Percentiles rank a stretch among this genome's conserved stretches.
Evolutionary conservation across 1,140 invertebrate species (phyloP).

Genomic region (Cherax quadricarinatus): DNA sequence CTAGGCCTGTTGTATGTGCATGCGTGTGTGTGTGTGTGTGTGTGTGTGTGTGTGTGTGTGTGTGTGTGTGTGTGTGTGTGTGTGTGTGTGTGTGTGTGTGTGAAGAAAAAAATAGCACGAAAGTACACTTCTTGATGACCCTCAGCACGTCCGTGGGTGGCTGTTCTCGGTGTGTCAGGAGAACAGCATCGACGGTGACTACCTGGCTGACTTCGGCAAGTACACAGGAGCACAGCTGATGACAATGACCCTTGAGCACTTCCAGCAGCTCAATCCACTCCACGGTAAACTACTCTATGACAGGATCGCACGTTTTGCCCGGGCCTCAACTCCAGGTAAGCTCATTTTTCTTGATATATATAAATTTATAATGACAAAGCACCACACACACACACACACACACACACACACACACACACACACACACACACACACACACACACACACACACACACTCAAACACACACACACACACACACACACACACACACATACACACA

Average conservation of each 20-base stretch:
- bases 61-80: neutral
- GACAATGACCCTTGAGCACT: neutral
- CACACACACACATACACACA: neutral
- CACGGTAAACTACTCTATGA: neutral
- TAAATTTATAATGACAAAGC: too few relatives aligned
- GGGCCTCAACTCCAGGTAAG: neutral
- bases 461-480: too few relatives aligned
- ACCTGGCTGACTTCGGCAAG: neutral
- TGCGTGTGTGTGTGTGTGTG: neutral
- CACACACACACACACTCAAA: too few relatives aligned
- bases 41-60: too few relatives aligned
- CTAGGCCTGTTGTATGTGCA: too few relatives aligned
- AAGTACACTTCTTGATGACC: too few relatives aligned
- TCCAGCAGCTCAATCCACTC: neutral
- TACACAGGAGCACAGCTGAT: constrained; percentile 3
- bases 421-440: too few relatives aligned
- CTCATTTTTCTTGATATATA: neutral
- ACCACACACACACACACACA: too few relatives aligned
- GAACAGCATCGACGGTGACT: neutral
- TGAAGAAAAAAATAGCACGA: too few relatives aligned
- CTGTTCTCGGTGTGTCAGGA: neutral
- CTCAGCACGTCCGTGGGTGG: constrained; percentile 17
- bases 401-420: too few relatives aligned
- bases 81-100: neutral
- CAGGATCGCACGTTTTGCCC: neutral